phyloP scores from a whole-genome alignment of 2,888 invertebrate species.

The Meteorus colon region DNA sequence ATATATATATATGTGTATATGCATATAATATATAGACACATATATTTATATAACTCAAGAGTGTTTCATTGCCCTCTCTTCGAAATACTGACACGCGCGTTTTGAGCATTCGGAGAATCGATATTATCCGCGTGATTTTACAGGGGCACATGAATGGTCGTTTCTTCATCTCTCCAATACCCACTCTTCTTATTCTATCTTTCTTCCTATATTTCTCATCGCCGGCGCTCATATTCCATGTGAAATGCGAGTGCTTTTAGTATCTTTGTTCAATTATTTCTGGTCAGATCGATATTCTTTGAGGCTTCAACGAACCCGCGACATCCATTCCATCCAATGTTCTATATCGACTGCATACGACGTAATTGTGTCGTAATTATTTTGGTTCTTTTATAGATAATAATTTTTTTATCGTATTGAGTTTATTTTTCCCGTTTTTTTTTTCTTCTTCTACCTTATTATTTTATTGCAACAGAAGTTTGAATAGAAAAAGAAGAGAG shows the following conservation, averaged over 20 bases:
- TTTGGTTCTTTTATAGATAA: too few species aligned
- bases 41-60: neutral
- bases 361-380: neutral
- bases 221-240: neutral
- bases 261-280: conserved; percentile 41
- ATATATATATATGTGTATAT: neutral
- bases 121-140: conserved; percentile 38
- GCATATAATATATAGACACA: neutral
- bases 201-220: neutral
- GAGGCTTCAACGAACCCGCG: conserved; percentile 10
- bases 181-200: conserved; percentile 15
- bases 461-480: too few species aligned
- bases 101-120: conserved; percentile 29
- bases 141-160: conserved; percentile 36
- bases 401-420: too few species aligned
- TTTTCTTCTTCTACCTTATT: too few species aligned
- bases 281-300: conserved; percentile 36
- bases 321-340: neutral
- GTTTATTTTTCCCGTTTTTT: too few species aligned
- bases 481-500: neutral
- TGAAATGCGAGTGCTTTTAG: conserved; percentile 24
- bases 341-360: neutral
- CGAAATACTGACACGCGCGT: neutral
- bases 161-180: conserved; percentile 21
- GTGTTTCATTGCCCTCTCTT: conserved; percentile 1